Evolutionary conservation across 2,113 vertebrate genomes (phyloP).

Genomic region (Amphiprion ocellaris): DNA sequence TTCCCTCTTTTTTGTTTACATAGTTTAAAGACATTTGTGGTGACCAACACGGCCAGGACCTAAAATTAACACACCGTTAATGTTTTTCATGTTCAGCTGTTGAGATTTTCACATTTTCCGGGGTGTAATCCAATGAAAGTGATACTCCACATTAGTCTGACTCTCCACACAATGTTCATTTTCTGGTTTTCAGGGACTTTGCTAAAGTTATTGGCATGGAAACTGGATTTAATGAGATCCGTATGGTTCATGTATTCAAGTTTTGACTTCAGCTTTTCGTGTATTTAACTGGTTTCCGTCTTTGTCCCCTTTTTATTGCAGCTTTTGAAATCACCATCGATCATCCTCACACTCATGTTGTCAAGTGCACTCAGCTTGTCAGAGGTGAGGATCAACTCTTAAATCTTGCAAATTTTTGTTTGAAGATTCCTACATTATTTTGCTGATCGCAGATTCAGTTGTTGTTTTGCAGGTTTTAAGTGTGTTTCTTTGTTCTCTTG

Average conservation of each 20-base stretch:
- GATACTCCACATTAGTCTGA: constrained; percentile 13
- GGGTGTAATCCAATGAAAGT: constrained; percentile 42
- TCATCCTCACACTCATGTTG: constrained; percentile 97
- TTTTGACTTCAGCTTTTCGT: not conserved
- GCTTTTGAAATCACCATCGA: constrained; percentile 99
- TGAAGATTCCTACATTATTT: not conserved
- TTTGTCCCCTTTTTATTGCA: constrained; percentile 77
- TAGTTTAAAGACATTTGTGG: constrained; percentile 31
- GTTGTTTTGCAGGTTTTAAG: constrained; percentile 47
- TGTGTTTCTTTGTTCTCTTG: constrained; percentile 61
- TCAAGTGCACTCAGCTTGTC: constrained; percentile 98
- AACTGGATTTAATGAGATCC: constrained; percentile 26
- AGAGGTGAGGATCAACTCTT: constrained; percentile 88
- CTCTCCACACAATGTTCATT: constrained; percentile 1
- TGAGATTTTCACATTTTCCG: constrained; percentile 22
- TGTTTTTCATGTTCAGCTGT: constrained; percentile 41
- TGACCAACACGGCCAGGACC: not conserved
- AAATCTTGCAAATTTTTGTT: not conserved
- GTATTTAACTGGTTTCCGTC: constrained; percentile 28
- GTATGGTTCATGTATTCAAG: not conserved
- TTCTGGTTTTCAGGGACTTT: constrained; percentile 65
- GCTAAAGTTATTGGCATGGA: constrained; percentile 23
- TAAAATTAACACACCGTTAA: constrained; percentile 26
- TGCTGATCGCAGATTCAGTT: not conserved
- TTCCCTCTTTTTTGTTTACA: not conserved